phyloP scores from a whole-genome alignment of 2,113 vertebrate genomes.

The Callithrix jacchus region DNA sequence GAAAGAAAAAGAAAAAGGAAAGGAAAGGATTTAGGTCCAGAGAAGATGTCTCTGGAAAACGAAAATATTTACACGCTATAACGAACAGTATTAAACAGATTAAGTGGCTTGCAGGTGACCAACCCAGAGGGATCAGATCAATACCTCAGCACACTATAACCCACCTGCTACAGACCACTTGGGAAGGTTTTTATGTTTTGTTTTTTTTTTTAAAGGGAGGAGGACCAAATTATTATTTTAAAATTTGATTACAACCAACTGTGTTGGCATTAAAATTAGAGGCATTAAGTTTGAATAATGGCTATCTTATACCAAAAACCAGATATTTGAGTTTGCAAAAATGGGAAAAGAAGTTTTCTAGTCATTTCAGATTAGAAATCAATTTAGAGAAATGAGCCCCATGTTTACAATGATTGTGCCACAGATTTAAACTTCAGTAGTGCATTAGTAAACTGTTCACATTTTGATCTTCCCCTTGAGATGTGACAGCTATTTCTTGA shows the following conservation, averaged over 20 bases:
- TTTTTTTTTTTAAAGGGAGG: constrained; percentile 61
- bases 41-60: background rate
- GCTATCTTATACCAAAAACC: constrained; percentile 70
- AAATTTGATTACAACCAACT: constrained; percentile 82
- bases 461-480: constrained; percentile 83
- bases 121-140: background rate
- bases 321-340: constrained; percentile 74
- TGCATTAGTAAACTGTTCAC: constrained; percentile 83
- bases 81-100: background rate
- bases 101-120: background rate
- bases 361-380: constrained; percentile 80
- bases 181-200: background rate
- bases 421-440: constrained; percentile 82
- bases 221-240: constrained; percentile 87
- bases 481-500: constrained; percentile 79
- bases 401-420: constrained; percentile 79
- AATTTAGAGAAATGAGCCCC: constrained; percentile 78
- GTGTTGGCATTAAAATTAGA: constrained; percentile 78
- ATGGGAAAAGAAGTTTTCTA: constrained; percentile 73
- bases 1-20: background rate
- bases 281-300: constrained; percentile 68
- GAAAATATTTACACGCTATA: background rate
- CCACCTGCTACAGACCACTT: background rate
- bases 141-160: background rate
- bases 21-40: background rate